These are phyloP conservation scores for Hypsibius dujardini DNA, from an alignment of 1,140 invertebrate species.

Conservation along the genomic window DNA sequence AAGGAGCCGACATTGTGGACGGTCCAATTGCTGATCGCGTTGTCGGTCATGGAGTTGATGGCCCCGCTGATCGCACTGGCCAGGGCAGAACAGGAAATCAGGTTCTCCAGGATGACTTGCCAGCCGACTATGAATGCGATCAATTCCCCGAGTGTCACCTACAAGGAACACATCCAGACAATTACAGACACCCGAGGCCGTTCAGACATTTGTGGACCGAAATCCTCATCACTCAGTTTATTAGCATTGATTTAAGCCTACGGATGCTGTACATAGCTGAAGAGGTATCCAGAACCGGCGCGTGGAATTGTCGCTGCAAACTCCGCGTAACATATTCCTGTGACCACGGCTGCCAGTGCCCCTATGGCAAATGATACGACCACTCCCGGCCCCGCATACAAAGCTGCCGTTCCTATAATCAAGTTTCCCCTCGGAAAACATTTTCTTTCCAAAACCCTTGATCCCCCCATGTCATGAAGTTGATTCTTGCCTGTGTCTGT, in stretches of 20 bases:
- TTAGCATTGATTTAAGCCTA: not conserved
- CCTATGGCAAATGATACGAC: constrained; percentile 11
- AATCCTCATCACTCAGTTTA: too few species aligned
- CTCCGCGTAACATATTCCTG: constrained; percentile 49
- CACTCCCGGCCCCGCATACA: constrained; percentile 1
- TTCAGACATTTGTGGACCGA: too few species aligned
- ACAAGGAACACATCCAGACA: too few species aligned
- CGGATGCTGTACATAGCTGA: constrained; percentile 31
- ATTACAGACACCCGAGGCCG: too few species aligned
- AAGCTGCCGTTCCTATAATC: not conserved
- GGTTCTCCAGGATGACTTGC: constrained; percentile 38
- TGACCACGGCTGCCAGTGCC: constrained; percentile 20
- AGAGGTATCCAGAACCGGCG: constrained; percentile 38
- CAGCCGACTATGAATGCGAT: constrained; percentile 39
- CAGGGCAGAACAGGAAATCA: constrained; percentile 25
- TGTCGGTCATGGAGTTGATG: not conserved
- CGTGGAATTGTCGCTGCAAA: constrained; percentile 86
- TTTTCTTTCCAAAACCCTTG: too few species aligned
- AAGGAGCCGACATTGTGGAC: not conserved
- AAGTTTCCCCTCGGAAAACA: too few species aligned
- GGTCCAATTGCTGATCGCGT: not conserved
- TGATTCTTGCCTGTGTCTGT: too few species aligned
- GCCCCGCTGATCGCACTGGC: not conserved
- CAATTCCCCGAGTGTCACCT: constrained; percentile 35
- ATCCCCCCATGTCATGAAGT: too few species aligned